Base-by-base conservation (phyloP, 1,140 invertebrate genomes). In the Conopomorpha cramerella region DNA sequence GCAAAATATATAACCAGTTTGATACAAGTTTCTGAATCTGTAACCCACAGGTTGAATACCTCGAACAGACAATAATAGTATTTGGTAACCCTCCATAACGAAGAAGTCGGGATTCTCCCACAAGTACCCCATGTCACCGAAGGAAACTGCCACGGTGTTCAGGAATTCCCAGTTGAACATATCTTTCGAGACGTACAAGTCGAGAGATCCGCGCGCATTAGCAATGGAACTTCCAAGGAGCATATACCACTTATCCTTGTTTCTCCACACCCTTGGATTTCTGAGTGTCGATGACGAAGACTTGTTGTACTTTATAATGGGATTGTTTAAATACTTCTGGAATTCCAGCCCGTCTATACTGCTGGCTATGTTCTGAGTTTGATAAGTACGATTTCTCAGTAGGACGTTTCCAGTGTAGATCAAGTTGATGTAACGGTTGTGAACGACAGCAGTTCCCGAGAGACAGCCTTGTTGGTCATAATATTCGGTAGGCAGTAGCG, bases 61-160 rank as follows among this genome's bases (percentile, higher is more conserved):
- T 52, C 74, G 71, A 1, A 70, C 71, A 6, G 68, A 77, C 49
- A 77, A 57, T 3, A 77, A 39, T 1, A 78, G 36, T 14, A 78
- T 41, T 29, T 56, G 58, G 33, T 67, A 77, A n/a, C 66, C 64
- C 29, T 65, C 51, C n/a, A 77, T 31, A 16, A 72, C 57, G 16
- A 77, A 78, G 32, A 77, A 70, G 27, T 77, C 68, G 0, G 71
- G 71, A 39, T 66, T 73, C 38, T 77, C 71, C 65, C 67, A 73
- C 67, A 77, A 72, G 16, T 72, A 73, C 3, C 68, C 70, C 42
- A 67, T 37, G 8, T 59, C 50, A 4, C 61, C 65, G 7, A 46
- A 32, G 3, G 72, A 68, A 34, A 73, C 63, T 19, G 42, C 72
- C 8, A 78, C 16, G 3, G 73, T 49, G 6, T 46, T 54, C 28